Evolutionary conservation across 2,797 vertebrate species (phyloP).

Genomic region (Tenualosa thibaudeaui): DNA sequence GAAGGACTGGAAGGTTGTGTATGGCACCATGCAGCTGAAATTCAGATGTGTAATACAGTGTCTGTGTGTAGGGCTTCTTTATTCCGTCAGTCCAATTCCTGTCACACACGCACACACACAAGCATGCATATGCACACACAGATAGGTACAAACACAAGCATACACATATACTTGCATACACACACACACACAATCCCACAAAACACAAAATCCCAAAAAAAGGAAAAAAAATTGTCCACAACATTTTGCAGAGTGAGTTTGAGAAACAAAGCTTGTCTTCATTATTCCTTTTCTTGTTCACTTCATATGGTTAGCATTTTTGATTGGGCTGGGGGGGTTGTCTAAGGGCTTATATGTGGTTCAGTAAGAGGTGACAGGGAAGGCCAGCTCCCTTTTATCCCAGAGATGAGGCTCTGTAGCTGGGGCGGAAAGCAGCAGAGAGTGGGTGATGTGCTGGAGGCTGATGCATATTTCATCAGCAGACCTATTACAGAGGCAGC

Average conservation of each 20-base stretch:
- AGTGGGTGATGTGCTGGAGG: neutral
- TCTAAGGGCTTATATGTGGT: neutral
- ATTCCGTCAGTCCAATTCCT: neutral
- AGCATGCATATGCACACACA: neutral
- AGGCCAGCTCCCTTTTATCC: neutral
- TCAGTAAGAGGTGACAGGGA: neutral
- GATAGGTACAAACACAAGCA: neutral
- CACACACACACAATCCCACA: conserved; percentile 1
- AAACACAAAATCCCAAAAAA: too few relatives aligned
- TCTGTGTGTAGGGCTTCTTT: neutral
- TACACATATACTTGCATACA: neutral
- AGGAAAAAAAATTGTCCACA: neutral
- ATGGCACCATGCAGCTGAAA: neutral
- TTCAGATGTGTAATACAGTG: neutral
- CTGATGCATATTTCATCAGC: neutral
- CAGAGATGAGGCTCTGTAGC: neutral
- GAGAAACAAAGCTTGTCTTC: neutral
- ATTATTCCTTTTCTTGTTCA: neutral
- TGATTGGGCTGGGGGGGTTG: neutral
- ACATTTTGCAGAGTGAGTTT: neutral
- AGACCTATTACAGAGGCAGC: conserved; percentile 1
- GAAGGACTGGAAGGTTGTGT: neutral
- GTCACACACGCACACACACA: neutral
- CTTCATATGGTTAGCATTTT: neutral
- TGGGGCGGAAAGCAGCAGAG: neutral